A percentile compares a stretch with the other conserved stretches of the same genome.
These are phyloP conservation scores for Polyommatus icarus DNA, from an alignment of 2,888 invertebrate genomes.

Conservation along the genomic window DNA sequence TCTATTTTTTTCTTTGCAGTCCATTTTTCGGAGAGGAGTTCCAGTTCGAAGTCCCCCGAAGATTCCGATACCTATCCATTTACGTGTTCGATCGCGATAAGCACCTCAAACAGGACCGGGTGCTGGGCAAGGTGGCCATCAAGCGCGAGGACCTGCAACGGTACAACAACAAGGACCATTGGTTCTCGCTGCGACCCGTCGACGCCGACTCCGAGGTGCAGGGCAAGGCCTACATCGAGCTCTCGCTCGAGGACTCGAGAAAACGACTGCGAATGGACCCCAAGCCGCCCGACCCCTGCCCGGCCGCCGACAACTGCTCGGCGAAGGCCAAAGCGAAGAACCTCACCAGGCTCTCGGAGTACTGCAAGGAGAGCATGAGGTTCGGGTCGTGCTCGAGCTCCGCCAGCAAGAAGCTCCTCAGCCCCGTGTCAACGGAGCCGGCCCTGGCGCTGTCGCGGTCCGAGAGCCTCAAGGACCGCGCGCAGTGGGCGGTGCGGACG, in stretches of 20 bases:
- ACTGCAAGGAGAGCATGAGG: conserved; percentile 73
- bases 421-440: conserved; percentile 66
- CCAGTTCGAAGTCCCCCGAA: conserved; percentile 94
- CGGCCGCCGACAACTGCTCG: conserved; percentile 59
- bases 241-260: conserved; percentile 83
- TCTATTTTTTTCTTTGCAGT: conserved; percentile 73
- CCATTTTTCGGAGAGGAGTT: conserved; percentile 97
- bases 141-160: conserved; percentile 91
- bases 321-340: conserved; percentile 63
- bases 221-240: conserved; percentile 92
- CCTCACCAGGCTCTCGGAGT: conserved; percentile 69
- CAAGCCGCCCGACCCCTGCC: conserved; percentile 71
- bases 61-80: conserved; percentile 93
- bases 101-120: conserved; percentile 91
- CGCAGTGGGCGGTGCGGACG: conserved; percentile 63
- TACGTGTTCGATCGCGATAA: conserved; percentile 93
- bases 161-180: conserved; percentile 95
- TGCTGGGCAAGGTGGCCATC: conserved; percentile 90
- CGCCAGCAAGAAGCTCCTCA: conserved; percentile 70
- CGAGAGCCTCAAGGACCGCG: conserved; percentile 73
- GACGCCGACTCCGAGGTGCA: conserved; percentile 96
- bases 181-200: conserved; percentile 92
- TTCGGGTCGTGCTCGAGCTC: conserved; percentile 76
- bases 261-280: conserved; percentile 76
- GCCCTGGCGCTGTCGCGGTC: conserved; percentile 69